These are phyloP conservation scores for Lepeophtheirus salmonis DNA, from an alignment of 1,140 invertebrate species.

Conservation along the genomic window DNA sequence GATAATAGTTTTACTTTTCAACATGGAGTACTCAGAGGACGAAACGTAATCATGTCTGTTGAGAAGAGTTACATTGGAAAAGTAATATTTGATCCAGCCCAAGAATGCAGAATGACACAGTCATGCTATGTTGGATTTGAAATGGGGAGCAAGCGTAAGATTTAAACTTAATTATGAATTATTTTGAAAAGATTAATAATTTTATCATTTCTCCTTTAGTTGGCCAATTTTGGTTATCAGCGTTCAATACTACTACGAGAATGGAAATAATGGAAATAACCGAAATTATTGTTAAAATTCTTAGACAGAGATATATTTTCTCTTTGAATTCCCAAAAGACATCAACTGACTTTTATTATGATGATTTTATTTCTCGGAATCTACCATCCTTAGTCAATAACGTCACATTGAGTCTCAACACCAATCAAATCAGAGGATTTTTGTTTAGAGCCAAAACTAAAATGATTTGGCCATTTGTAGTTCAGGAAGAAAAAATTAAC, in stretches of 20 bases:
- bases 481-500: constrained; percentile 27
- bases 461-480: constrained; percentile 7
- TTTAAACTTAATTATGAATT: not conserved
- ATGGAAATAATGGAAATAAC: not conserved
- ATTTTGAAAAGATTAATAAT: not conserved
- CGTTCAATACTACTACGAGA: not conserved
- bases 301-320: not conserved
- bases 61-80: constrained; percentile 33
- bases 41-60: constrained; percentile 25
- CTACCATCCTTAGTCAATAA: constrained; percentile 31
- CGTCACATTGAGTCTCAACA: constrained; percentile 51
- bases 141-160: constrained; percentile 37
- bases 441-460: constrained; percentile 38
- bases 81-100: constrained; percentile 45
- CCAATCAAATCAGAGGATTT: constrained; percentile 48
- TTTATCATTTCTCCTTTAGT: constrained; percentile 2
- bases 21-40: constrained; percentile 19
- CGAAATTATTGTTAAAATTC: not conserved
- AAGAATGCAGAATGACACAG: constrained; percentile 37
- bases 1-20: constrained; percentile 31
- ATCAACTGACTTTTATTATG: too few relatives aligned
- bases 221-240: constrained; percentile 16
- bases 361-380: not conserved
- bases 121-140: constrained; percentile 53
- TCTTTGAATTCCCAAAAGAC: not conserved